A percentile compares a stretch with the other conserved stretches of the same genome.
Conservation (phyloP, 2,797 vertebrate genomes). For the Clarias platycephalus region DNA sequence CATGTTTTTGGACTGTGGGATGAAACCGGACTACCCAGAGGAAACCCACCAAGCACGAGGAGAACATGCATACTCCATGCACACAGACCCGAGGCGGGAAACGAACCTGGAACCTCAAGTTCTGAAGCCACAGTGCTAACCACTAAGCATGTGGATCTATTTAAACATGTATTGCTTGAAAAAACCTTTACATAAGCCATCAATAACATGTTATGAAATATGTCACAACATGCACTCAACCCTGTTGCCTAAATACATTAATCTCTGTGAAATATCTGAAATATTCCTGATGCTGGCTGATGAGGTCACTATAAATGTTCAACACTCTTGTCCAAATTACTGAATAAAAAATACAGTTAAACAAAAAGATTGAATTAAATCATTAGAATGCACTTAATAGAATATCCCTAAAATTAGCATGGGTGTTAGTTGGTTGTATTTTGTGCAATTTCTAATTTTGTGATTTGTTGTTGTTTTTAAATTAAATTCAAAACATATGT, state of each 20-base stretch:
- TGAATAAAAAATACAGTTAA: background rate
- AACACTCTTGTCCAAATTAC: background rate
- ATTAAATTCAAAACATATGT: too few species aligned
- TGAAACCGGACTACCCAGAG: too few species aligned
- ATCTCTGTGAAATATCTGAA: background rate
- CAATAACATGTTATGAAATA: too few species aligned
- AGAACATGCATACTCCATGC: too few species aligned
- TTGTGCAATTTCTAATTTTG: background rate
- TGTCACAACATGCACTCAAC: too few species aligned
- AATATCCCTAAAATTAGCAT: background rate
- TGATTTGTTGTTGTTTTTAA: background rate
- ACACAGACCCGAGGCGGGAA: too few species aligned
- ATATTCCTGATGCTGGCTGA: background rate
- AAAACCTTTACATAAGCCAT: too few species aligned
- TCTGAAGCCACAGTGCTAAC: too few species aligned
- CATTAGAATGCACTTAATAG: background rate
- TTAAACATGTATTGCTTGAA: background rate
- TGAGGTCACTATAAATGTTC: background rate
- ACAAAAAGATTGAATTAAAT: background rate
- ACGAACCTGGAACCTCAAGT: too few species aligned
- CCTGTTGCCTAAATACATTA: background rate
- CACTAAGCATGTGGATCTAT: background rate
- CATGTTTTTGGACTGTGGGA: too few species aligned
- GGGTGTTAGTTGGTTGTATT: background rate
- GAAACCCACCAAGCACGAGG: too few species aligned